phyloP scores from a whole-genome alignment of 2,113 vertebrate species.

The Bambusicola thoracicus region DNA sequence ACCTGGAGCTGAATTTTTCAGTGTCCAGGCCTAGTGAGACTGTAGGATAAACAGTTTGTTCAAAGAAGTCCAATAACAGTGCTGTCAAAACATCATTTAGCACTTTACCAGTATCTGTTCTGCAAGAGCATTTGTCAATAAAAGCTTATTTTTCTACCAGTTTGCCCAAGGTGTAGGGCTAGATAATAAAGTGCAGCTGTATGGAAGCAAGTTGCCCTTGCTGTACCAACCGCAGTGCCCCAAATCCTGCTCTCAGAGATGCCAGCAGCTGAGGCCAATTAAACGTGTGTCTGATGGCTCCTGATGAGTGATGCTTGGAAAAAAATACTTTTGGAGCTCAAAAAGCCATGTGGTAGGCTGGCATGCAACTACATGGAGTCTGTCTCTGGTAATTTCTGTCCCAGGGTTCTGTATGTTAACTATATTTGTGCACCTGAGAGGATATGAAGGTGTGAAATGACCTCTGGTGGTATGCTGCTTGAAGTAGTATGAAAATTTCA shows the following conservation, averaged over 20 bases:
- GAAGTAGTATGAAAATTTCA: not conserved
- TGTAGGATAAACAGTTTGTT: not conserved
- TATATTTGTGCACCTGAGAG: not conserved
- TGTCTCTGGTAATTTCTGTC: not conserved
- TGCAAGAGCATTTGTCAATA: not conserved
- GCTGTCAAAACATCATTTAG: not conserved
- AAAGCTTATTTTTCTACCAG: not conserved
- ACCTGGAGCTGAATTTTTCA: not conserved
- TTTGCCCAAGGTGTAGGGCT: not conserved
- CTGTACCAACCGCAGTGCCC: accelerated
- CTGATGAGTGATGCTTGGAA: not conserved
- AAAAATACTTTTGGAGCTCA: not conserved
- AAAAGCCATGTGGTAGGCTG: not conserved
- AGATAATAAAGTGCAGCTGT: not conserved
- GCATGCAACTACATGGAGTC: not conserved
- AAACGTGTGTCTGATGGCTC: not conserved
- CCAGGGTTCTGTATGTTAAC: not conserved
- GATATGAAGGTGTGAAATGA: not conserved
- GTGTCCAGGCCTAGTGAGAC: not conserved
- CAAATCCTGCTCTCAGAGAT: not conserved
- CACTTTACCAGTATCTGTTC: not conserved
- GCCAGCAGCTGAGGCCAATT: not conserved
- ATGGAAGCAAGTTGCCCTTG: not conserved
- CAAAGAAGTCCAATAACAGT: not conserved
- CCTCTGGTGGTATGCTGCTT: not conserved